Conservation (phyloP, 2,888 invertebrate genomes). For the Nomada hirtipes region DNA sequence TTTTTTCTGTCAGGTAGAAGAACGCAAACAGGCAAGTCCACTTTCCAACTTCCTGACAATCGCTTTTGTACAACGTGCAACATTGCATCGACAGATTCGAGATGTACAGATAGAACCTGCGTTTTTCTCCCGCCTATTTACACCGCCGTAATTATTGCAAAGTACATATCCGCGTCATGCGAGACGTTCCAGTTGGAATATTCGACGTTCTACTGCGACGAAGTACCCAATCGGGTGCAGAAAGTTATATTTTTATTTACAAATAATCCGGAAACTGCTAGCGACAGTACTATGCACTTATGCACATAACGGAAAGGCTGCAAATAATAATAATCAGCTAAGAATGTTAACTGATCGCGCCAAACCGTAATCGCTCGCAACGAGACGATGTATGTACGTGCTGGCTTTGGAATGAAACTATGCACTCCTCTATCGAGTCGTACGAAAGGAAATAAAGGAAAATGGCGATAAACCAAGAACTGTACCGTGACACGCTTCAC, state of each 20-base stretch:
- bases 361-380: background rate
- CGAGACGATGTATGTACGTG: background rate
- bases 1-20: slow-evolving; percentile 66
- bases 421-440: background rate
- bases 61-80: slow-evolving; percentile 40
- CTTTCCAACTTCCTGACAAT: slow-evolving; percentile 78
- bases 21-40: slow-evolving; percentile 73
- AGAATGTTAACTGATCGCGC: background rate
- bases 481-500: slow-evolving; percentile 62
- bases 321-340: background rate
- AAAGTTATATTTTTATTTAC: background rate
- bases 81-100: too few species aligned
- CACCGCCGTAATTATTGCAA: slow-evolving; percentile 31
- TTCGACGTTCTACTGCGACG: background rate
- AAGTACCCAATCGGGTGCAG: background rate
- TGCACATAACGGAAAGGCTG: background rate
- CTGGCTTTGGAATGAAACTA: background rate
- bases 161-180: slow-evolving; percentile 12
- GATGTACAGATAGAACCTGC: too few species aligned
- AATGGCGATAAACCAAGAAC: slow-evolving; percentile 55
- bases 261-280: background rate
- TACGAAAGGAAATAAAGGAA: slow-evolving; percentile 18
- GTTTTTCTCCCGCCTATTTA: background rate
- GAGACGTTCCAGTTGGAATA: slow-evolving; percentile 22
- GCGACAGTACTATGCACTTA: background rate